Percentiles rank a stretch among this genome's conserved stretches.
Conservation (phyloP, 2,888 invertebrate genomes). For the Synanthedon tipuliformis region DNA sequence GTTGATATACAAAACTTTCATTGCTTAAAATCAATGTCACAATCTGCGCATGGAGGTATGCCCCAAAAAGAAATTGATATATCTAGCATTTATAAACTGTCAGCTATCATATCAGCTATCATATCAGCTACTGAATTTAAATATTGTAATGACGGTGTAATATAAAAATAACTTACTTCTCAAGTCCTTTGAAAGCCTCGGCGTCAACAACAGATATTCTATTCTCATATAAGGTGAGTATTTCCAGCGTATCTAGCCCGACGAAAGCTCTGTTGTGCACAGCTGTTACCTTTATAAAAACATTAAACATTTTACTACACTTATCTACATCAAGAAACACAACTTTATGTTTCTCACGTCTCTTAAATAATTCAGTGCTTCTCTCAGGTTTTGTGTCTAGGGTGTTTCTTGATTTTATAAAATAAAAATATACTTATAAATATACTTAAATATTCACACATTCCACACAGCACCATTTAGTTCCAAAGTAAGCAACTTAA, state of each 20-base stretch:
- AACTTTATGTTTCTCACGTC: neutral
- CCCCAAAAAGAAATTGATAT: too few species aligned
- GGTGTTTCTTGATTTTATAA: too few species aligned
- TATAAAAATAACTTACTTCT: slow-evolving; percentile 75
- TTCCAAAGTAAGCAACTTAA: too few species aligned
- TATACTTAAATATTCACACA: too few species aligned
- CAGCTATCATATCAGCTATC: too few species aligned
- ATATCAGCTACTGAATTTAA: neutral
- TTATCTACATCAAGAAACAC: neutral
- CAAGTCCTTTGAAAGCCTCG: slow-evolving; percentile 87
- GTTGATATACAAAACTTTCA: too few species aligned
- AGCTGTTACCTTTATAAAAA: slow-evolving; percentile 69
- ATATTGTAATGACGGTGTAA: slow-evolving; percentile 1
- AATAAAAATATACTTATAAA: too few species aligned
- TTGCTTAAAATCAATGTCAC: too few species aligned
- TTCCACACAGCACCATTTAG: too few species aligned
- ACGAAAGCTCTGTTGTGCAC: slow-evolving; percentile 86
- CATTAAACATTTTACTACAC: neutral
- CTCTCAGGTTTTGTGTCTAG: neutral
- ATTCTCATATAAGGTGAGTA: slow-evolving; percentile 89
- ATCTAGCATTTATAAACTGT: too few species aligned
- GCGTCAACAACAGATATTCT: slow-evolving; percentile 82
- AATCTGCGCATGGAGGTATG: too few species aligned
- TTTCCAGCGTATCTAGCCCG: slow-evolving; percentile 87
- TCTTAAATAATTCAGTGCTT: neutral